phyloP scores from a whole-genome alignment of 2,113 vertebrate species.

The Oncorhynchus mykiss region DNA sequence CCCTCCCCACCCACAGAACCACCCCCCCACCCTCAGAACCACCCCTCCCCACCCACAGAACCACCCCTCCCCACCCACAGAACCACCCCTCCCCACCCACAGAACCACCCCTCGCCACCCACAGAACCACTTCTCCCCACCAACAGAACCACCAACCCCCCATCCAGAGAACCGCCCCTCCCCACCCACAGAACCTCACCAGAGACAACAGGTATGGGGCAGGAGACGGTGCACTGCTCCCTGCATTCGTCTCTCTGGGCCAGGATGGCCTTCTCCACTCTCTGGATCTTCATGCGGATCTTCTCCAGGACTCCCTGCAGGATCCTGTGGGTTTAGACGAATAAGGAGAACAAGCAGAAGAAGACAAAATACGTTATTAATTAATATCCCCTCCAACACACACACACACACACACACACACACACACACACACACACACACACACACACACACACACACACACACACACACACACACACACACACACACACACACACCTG shows the following conservation, averaged over 20 bases:
- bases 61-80: no score
- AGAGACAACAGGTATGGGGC: conserved; percentile 90
- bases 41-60: not conserved
- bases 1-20: not conserved
- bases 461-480: no score
- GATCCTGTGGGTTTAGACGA: conserved; percentile 48
- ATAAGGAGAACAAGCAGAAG: no score
- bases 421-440: no score
- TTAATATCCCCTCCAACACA: no score
- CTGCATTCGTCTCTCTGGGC: conserved; percentile 80
- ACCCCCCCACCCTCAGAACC: no score
- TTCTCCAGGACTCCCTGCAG: conserved; percentile 86
- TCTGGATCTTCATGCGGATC: conserved; percentile 87
- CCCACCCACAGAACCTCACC: conserved; percentile 58
- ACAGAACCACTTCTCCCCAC: not conserved
- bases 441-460: no score
- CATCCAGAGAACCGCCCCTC: no score
- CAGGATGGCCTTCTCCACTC: conserved; percentile 83
- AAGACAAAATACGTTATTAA: no score
- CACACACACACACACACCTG: conserved; percentile 16
- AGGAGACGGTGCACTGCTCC: conserved; percentile 80
- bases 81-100: not conserved
- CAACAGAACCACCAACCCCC: no score
- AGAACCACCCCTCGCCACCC: no score
- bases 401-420: no score